Conservation (phyloP, 1,140 invertebrate genomes). For the Ditylenchus dipsaci region DNA sequence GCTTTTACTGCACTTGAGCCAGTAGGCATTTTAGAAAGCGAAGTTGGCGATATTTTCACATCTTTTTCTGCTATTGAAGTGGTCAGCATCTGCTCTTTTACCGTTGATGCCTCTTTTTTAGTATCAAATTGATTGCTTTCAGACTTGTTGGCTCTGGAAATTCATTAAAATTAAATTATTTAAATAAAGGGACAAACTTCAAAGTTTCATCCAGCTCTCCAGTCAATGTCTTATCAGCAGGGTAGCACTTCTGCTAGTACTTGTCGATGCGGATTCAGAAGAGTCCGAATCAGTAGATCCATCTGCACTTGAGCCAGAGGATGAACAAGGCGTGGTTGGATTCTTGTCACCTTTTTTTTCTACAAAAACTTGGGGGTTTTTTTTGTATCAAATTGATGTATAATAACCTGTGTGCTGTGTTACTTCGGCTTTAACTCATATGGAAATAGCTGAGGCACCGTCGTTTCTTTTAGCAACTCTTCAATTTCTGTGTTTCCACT, state of each 20-base stretch:
- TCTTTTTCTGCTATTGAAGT: not conserved
- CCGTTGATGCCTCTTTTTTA: too few relatives aligned
- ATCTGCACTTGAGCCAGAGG: not conserved
- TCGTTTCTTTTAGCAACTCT: not conserved
- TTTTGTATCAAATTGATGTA: not conserved
- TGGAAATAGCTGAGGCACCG: constrained; percentile 4
- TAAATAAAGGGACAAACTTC: not conserved
- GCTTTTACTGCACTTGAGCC: not conserved
- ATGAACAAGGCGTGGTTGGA: not conserved
- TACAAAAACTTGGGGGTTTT: not conserved
- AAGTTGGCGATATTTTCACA: not conserved
- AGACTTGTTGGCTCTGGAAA: not conserved
- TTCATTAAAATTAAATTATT: not conserved
- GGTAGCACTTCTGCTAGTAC: not conserved
- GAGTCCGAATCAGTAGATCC: not conserved
- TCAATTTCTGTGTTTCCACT: constrained; percentile 7
- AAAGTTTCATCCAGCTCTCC: not conserved
- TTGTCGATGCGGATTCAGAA: not conserved
- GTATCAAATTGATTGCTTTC: too few relatives aligned
- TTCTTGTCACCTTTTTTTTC: not conserved
- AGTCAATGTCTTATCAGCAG: not conserved
- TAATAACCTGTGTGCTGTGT: not conserved
- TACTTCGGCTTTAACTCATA: not conserved
- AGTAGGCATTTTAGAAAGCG: not conserved
- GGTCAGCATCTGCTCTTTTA: too few relatives aligned